These are phyloP conservation scores for Melieria crassipennis DNA, from an alignment of 2,888 invertebrate species.

Conservation along the genomic window DNA sequence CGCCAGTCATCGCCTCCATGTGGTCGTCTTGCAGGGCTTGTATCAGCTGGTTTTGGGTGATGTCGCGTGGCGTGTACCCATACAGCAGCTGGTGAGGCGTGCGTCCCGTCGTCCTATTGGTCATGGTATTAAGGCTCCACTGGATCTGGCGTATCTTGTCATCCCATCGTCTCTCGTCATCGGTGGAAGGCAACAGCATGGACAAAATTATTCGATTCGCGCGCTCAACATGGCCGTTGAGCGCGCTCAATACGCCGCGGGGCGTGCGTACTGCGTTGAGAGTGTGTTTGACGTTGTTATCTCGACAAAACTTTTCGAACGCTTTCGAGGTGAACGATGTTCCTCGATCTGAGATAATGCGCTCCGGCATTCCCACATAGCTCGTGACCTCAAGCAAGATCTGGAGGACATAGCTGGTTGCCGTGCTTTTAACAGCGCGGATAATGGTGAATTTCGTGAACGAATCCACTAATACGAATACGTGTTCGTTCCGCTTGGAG, in stretches of 20 bases:
- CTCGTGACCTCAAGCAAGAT: constrained; percentile 6
- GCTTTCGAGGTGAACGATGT: constrained; percentile 3
- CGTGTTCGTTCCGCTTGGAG: neutral
- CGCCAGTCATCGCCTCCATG: neutral
- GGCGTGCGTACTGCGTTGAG: constrained; percentile 44
- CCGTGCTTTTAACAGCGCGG: neutral
- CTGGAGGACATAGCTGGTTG: neutral
- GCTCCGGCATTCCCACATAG: constrained; percentile 44
- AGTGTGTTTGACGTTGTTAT: neutral
- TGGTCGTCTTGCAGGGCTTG: constrained; percentile 7
- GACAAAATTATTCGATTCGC: constrained; percentile 27
- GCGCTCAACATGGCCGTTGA: constrained; percentile 38
- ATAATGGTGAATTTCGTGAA: too few species aligned
- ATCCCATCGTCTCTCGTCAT: constrained; percentile 29
- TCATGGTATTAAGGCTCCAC: constrained; percentile 17
- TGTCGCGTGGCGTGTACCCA: constrained; percentile 20
- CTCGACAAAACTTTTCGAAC: neutral
- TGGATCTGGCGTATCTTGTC: constrained; percentile 15
- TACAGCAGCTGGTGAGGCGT: constrained; percentile 26
- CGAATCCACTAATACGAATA: too few species aligned
- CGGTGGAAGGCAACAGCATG: constrained; percentile 18
- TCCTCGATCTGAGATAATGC: constrained; percentile 45
- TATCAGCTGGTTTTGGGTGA: constrained; percentile 5
- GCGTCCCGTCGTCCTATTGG: constrained; percentile 16
- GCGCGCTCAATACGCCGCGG: too few species aligned